These are phyloP conservation scores for Halcyon smyrnensis DNA, from an alignment of 2,797 vertebrate species.

Conservation along the genomic window DNA sequence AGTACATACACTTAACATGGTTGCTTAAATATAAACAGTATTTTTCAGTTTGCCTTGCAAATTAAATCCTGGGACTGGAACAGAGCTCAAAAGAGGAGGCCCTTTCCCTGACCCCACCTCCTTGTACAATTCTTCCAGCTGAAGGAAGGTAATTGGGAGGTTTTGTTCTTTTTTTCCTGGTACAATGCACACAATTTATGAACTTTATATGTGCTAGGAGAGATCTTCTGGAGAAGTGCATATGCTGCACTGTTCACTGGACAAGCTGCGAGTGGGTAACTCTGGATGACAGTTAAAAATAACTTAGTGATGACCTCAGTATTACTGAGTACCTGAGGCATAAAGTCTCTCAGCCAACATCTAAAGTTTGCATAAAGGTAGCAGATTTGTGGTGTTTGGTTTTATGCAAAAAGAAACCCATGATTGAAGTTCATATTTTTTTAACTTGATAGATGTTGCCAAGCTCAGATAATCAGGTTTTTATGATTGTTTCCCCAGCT, in stretches of 20 bases:
- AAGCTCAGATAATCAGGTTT: not conserved
- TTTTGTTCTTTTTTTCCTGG: not conserved
- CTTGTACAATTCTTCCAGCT: not conserved
- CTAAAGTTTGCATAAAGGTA: not conserved
- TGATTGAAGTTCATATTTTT: accelerated
- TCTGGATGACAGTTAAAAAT: not conserved
- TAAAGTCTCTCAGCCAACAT: not conserved
- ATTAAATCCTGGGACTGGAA: not conserved
- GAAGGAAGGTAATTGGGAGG: not conserved
- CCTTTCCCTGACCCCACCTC: not conserved
- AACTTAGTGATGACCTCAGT: not conserved
- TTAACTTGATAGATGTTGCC: not conserved
- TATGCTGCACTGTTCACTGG: not conserved
- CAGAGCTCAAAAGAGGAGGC: not conserved
- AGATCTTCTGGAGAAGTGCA: not conserved
- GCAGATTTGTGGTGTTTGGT: not conserved
- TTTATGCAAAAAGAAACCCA: not conserved
- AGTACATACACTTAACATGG: not conserved
- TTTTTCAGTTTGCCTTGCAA: not conserved
- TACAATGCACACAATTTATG: not conserved
- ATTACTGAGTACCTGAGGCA: not conserved
- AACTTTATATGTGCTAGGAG: not conserved
- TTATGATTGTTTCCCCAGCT: not conserved
- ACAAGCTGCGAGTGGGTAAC: not conserved
- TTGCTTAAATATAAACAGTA: not conserved